Conservation (phyloP, 2,797 vertebrate genomes). For the Chiroxiphia lanceolata region DNA sequence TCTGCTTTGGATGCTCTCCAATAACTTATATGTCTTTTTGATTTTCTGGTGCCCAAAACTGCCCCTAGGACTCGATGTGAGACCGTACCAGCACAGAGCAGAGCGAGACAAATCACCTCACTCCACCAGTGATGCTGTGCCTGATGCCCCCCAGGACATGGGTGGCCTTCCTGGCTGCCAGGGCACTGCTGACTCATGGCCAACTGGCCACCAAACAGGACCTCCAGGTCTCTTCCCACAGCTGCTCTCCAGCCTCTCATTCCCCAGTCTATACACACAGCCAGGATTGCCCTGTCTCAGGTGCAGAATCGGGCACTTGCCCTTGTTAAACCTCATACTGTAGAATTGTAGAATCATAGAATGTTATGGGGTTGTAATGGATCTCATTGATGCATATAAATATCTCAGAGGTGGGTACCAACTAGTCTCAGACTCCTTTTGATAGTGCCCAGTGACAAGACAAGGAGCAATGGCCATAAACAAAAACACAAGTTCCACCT, state of each 20-base stretch:
- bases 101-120: not conserved
- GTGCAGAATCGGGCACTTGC: not conserved
- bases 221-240: not conserved
- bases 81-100: not conserved
- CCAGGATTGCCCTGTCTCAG: not conserved
- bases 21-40: not conserved
- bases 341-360: not conserved
- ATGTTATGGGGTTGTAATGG: not conserved
- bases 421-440: too few species aligned
- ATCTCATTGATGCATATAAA: too few species aligned
- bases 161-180: not conserved
- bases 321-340: not conserved
- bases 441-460: too few species aligned
- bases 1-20: not conserved
- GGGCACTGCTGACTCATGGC: not conserved
- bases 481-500: not conserved
- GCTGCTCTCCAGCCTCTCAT: not conserved
- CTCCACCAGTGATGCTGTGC: not conserved
- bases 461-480: not conserved
- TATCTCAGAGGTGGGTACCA: too few species aligned
- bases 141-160: not conserved
- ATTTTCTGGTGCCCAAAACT: too few species aligned
- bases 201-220: not conserved
- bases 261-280: not conserved
- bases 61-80: too few species aligned